Evolutionary conservation across 2,113 vertebrate species (phyloP).

Genomic region (Mustela nigripes): DNA sequence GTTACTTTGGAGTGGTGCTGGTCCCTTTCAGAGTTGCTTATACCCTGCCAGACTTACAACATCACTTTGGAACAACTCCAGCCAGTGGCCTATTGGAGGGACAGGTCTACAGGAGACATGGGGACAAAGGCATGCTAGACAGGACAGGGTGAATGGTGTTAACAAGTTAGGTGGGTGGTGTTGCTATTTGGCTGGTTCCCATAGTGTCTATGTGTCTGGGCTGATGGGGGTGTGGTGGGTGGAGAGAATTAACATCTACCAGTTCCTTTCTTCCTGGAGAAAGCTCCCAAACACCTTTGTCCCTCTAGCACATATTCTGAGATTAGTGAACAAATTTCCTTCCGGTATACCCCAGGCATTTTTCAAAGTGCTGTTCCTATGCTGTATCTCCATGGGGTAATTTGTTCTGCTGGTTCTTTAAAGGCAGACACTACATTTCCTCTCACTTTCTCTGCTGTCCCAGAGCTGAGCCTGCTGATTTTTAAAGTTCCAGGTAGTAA

Average conservation of each 20-base stretch:
- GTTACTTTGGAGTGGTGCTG: background rate
- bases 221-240: background rate
- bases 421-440: background rate
- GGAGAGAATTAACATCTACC: background rate
- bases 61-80: background rate
- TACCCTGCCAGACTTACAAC: background rate
- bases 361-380: background rate
- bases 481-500: background rate
- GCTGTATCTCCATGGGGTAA: background rate
- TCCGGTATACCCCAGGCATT: background rate
- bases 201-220: background rate
- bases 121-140: background rate
- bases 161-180: background rate
- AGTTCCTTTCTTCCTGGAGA: background rate
- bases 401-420: background rate
- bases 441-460: background rate
- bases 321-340: background rate
- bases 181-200: background rate
- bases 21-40: background rate
- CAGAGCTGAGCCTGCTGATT: background rate
- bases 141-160: background rate
- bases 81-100: background rate
- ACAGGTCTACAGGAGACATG: no score
- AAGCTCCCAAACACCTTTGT: background rate
- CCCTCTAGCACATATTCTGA: background rate